These are phyloP conservation scores for Tokudaia tokunoshimensis DNA, from an alignment of 2,797 vertebrate genomes.

Conservation along the genomic window DNA sequence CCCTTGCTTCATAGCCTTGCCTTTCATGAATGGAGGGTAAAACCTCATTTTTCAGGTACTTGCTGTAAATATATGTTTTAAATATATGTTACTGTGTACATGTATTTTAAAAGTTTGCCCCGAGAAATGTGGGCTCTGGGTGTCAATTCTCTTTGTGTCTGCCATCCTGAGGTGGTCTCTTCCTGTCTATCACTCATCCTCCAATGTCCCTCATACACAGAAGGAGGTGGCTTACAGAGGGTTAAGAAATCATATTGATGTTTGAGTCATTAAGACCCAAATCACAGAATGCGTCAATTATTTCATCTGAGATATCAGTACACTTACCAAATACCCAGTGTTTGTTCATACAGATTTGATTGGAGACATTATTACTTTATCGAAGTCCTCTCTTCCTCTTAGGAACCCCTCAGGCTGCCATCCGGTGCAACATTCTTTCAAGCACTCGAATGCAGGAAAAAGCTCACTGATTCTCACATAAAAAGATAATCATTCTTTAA, in stretches of 20 bases:
- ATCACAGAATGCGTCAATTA: neutral
- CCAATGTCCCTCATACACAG: slow-evolving; percentile 3
- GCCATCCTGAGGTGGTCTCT: neutral
- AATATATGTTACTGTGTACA: neutral
- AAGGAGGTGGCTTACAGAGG: neutral
- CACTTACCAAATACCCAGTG: neutral
- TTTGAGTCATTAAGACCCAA: slow-evolving; percentile 22
- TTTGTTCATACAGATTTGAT: neutral
- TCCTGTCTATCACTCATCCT: neutral
- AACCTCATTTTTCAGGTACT: neutral
- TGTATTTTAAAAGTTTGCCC: slow-evolving; percentile 55
- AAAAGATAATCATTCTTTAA: neutral
- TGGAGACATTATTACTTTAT: slow-evolving; percentile 15
- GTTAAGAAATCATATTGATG: neutral
- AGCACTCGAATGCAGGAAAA: neutral
- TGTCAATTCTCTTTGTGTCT: neutral
- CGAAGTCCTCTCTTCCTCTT: neutral
- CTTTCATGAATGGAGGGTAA: neutral
- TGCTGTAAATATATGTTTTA: neutral
- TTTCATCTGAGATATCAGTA: neutral
- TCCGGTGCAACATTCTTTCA: neutral
- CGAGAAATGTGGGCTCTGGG: neutral
- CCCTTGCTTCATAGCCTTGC: neutral
- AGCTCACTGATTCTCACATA: neutral
- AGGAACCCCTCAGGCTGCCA: neutral